Conservation (phyloP, 1,140 invertebrate species). For the Caenorhabditis brenneri region DNA sequence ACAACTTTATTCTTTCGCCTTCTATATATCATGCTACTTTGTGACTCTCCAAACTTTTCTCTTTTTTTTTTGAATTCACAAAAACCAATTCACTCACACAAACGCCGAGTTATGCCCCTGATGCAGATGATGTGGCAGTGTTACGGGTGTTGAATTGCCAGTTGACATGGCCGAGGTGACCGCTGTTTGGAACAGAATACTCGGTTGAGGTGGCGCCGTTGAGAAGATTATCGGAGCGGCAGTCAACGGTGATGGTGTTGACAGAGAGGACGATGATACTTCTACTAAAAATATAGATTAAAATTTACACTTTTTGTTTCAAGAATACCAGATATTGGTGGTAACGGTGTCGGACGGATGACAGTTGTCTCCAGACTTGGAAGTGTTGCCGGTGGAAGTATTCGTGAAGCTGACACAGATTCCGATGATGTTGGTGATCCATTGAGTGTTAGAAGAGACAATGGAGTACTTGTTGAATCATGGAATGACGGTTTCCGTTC, state of each 20-base stretch:
- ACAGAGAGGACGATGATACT: slow-evolving; percentile 20
- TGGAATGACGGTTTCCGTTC: slow-evolving; percentile 12
- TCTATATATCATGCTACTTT: too few species aligned
- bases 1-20: too few species aligned
- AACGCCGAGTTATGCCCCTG: slow-evolving; percentile 28
- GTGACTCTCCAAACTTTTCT: background rate
- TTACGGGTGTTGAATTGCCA: slow-evolving; percentile 17
- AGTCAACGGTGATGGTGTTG: slow-evolving; percentile 43
- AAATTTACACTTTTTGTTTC: background rate
- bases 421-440: slow-evolving; percentile 11
- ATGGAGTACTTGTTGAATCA: slow-evolving; percentile 30
- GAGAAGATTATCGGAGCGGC: slow-evolving; percentile 37
- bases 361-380: slow-evolving; percentile 30
- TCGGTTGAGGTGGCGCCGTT: slow-evolving; percentile 34
- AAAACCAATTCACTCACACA: background rate
- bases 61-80: background rate
- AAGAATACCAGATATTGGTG: slow-evolving; percentile 44
- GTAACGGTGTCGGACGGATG: slow-evolving; percentile 42
- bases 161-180: slow-evolving; percentile 44
- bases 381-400: background rate
- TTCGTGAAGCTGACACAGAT: slow-evolving; percentile 7
- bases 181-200: slow-evolving; percentile 45
- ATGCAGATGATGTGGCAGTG: slow-evolving; percentile 22
- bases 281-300: slow-evolving; percentile 15
- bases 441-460: background rate